These are phyloP conservation scores for Pempheris klunzingeri DNA, from an alignment of 2,797 vertebrate species.

Conservation along the genomic window DNA sequence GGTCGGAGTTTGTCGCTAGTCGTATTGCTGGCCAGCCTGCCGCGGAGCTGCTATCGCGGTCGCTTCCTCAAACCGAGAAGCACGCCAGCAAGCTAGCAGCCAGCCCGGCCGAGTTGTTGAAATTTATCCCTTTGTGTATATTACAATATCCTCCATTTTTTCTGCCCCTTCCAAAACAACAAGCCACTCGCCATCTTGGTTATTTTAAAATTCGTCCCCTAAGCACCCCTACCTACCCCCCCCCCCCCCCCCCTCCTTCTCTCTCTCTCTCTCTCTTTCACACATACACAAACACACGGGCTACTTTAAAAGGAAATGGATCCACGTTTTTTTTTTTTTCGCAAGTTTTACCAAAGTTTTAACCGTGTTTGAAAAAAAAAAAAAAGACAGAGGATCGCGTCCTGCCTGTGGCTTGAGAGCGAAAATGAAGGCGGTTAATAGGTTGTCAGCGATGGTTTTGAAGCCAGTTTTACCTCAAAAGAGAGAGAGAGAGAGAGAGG, in stretches of 20 bases:
- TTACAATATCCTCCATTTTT: conserved; percentile 99
- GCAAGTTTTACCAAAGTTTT: conserved; percentile 83
- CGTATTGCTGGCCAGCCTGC: conserved; percentile 51
- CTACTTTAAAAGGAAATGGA: conserved; percentile 79
- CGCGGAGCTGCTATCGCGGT: conserved; percentile 83
- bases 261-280: conserved; percentile 10
- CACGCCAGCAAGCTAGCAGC: conserved; percentile 84
- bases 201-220: conserved; percentile 88
- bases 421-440: conserved; percentile 43
- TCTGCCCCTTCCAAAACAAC: conserved; percentile 97
- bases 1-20: conserved; percentile 51
- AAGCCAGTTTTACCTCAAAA: conserved; percentile 14
- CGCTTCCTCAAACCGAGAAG: conserved; percentile 88
- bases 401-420: conserved; percentile 79
- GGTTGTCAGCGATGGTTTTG: conserved; percentile 46
- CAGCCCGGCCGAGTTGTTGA: conserved; percentile 90
- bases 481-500: too few relatives aligned
- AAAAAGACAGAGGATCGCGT: conserved; percentile 73
- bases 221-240: conserved; percentile 60
- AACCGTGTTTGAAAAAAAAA: conserved; percentile 60
- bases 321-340: conserved; percentile 63
- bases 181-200: conserved; percentile 99
- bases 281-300: conserved; percentile 47
- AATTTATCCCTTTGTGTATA: conserved; percentile 99
- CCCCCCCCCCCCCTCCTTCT: conserved; percentile 5